These are phyloP conservation scores for Caloenas nicobarica DNA, from an alignment of 2,113 vertebrate species.

Conservation along the genomic window DNA sequence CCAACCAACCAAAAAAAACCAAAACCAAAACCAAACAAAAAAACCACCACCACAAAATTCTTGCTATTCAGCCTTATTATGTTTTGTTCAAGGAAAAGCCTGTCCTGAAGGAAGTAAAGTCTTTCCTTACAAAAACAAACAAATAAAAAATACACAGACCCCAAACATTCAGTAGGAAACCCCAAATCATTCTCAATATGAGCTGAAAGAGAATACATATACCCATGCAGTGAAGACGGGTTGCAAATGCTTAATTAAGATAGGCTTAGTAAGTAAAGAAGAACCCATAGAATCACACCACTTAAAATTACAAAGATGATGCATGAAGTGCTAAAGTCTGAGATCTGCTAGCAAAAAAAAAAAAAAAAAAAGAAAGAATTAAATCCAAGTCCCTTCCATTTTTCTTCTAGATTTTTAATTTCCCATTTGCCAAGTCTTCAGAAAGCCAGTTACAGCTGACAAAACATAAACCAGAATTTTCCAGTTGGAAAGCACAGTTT, in stretches of 20 bases:
- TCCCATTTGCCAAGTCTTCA: background rate
- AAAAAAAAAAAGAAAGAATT: background rate
- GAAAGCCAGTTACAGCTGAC: background rate
- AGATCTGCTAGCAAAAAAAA: background rate
- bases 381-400: accelerated
- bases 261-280: background rate
- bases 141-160: background rate
- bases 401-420: background rate
- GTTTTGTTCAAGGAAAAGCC: background rate
- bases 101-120: background rate
- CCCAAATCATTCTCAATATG: background rate
- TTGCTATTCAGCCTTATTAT: background rate
- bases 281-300: background rate
- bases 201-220: background rate
- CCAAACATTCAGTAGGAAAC: background rate
- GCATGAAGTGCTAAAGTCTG: background rate
- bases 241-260: background rate
- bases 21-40: background rate
- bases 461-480: background rate
- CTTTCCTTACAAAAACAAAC: background rate
- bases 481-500: background rate
- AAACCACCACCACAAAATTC: background rate
- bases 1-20: no score
- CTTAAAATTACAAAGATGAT: background rate
- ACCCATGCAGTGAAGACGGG: background rate